Evolutionary conservation across 2,113 vertebrate species (phyloP), one percentile per base, ranked within the genome.

Genomic region (Channa maculata): DNA sequence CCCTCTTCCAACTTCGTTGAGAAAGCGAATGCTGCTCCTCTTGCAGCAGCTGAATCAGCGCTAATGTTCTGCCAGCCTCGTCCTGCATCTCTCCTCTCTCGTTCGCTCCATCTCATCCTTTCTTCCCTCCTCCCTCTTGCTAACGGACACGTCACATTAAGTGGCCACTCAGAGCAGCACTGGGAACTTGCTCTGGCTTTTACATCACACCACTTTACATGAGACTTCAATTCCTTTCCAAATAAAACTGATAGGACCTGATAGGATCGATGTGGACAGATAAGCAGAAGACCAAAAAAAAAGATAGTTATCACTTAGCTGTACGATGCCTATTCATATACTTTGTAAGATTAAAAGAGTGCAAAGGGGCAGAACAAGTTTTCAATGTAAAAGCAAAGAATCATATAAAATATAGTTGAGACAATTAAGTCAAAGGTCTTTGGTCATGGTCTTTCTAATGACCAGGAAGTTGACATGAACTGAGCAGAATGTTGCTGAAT

Each of bases 31-130:
- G 87, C 74, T 79, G 72, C 80, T 62, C 64, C 2, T 46, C 83
- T 86, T 82, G 79, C 82, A 83, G 76, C 67, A 88, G 92, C 91
- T 92, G 90, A 91, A 89, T 91, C 91, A 86, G 92, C 87, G 24
- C 61, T 77, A 82, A 84, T 54, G 85, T 79, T 87, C 82, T 67
- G 68, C 75, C 59, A 58, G 63, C 57, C 50, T 11, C 3, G 57
- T 70, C 81, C 77, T 72, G 75, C 66, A 67, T 58, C 73, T 60
- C 61, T 36, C 62, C 60, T 55, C 53, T 61, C 57, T 57, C 10
- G 2, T 54, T 24, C 24, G 24, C 24, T 24, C 24, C 70, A 45
- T 55, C 70, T 71, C 77, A 58, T 71, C 62, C 63, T 51, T 75
- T 52, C 51, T 65, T 75, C 63, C 71, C 65, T 67, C 59, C 39